Evolutionary conservation across 2,888 invertebrate genomes (phyloP), one percentile per base, ranked within the genome.

Genomic region (Ormyrus nitidulus): DNA sequence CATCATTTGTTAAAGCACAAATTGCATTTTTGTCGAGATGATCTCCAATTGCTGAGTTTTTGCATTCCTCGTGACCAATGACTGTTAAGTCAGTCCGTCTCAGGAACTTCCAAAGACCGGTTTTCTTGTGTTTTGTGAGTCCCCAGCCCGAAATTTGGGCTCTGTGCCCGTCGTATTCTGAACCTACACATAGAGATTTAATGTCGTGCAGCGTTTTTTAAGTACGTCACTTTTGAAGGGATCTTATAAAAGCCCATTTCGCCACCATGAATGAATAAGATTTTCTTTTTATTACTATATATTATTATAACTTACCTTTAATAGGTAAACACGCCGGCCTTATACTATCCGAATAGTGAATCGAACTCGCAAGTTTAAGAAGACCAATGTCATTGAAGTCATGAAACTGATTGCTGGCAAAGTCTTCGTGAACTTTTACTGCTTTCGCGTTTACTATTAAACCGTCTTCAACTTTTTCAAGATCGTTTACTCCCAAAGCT

Each of bases 301-400:
- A 54, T 44, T 44, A 51, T n/a, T n/a, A 8, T 64, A 70, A 71
- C 7, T 44, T 84, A 92, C 93, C 91, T 85, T 91, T 89, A 66
- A 85, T 78, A 44, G 93, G 93, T 64, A 94, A 88, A 85, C 94
- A 94, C 80, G 92, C 89, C 0, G 93, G 93, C n/a, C 88, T 83
- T 11, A 93, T 91, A 2, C 86, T 90, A 0, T 90, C 86, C 62
- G 89, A 88, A 82, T 92, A 93, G n/a, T 71, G 44, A 0, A 94
- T 90, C 0, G 92, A 91, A 8, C 83, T 61, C 51, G 89, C 86
- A 2, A 93, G 83, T 61, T 91, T 92, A 0, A 93, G 91, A 19
- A 94, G 88, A 0, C 93, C 93, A 61, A 94, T 93, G 84, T 94
- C 94, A 82, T 93, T 92, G 73, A 92, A 92, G 78, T 93, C 93